Conservation (phyloP, 2,113 vertebrate species). For the Neodontobutis hainanensis region DNA sequence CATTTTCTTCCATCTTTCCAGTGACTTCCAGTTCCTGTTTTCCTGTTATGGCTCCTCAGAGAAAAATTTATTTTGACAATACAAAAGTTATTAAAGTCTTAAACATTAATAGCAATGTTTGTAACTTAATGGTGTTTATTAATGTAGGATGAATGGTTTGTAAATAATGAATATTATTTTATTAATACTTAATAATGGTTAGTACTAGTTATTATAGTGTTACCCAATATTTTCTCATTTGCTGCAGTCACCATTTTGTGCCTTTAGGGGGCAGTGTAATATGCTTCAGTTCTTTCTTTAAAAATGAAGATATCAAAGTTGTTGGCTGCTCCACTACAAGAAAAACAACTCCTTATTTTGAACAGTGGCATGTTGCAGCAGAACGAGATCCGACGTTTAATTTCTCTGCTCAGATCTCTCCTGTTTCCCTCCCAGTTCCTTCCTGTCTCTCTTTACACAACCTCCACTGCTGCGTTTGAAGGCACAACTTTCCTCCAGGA, state of each 20-base stretch:
- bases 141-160: too few species aligned
- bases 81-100: too few species aligned
- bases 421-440: neutral
- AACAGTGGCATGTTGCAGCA: neutral
- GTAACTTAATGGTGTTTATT: too few species aligned
- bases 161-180: too few species aligned
- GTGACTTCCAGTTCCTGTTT: too few species aligned
- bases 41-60: too few species aligned
- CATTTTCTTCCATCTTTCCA: too few species aligned
- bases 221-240: neutral
- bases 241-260: slow-evolving; percentile 3
- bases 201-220: too few species aligned
- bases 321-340: slow-evolving; percentile 17
- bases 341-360: neutral
- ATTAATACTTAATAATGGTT: too few species aligned
- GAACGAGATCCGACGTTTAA: neutral
- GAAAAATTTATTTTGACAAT: too few species aligned
- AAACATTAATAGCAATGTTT: too few species aligned
- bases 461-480: slow-evolving; percentile 25
- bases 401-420: neutral
- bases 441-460: neutral
- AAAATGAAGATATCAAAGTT: slow-evolving; percentile 13
- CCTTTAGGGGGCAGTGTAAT: slow-evolving; percentile 19
- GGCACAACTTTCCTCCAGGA: slow-evolving; percentile 13
- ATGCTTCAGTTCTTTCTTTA: neutral